Base-by-base conservation (phyloP, 2,113 vertebrate species). In the Ammodytes marinus region DNA sequence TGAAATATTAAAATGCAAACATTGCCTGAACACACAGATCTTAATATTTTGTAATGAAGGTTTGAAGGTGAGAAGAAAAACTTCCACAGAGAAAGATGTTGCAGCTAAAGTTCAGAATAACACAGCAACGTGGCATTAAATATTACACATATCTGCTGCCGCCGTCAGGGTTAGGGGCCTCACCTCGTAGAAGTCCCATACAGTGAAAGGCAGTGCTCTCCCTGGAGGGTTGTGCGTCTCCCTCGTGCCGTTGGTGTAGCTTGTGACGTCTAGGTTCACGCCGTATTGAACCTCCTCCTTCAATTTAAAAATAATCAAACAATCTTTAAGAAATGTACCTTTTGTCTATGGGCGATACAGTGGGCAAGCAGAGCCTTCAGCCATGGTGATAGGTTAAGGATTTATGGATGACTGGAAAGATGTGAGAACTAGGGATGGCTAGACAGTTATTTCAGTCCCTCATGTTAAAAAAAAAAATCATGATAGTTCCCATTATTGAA, bases 241-340 rank as follows among this genome's bases (percentile, higher is more conserved):
- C 71, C 98, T 95, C 66, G 93, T 93, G 3, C 97, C 96, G 0
- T 97, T 94, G 5, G 84, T 92, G 54, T 97, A 98, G 91, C 97
- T 99, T 4, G 98, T 99, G 14, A 99, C 96, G 19, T 99, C 98
- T 83, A 99, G 92, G 85, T 99, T 98, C 54, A 97, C 96, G 0
- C 97, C 97, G 14, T 96, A 99, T 66, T 95, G 96, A 73, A 99
- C 96, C 7, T 95, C 80, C 12, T 97, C 94, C 96, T 96, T 19
- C 6, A 57, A 71, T 53, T 8, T 6, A 49, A 69, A 4, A 35
- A 17, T 27, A 27, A 27, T 27, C 27, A 27, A 27, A 27, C 27
- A 27, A 27, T 27, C 27, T 27, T 27, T 27, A 27, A 27, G 27
- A 27, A 27, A 27, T 27, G 27, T 27, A 27, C 27, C 27, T 27